phyloP scores from a whole-genome alignment of 2,888 invertebrate species.

The Heliconius ismenius region DNA sequence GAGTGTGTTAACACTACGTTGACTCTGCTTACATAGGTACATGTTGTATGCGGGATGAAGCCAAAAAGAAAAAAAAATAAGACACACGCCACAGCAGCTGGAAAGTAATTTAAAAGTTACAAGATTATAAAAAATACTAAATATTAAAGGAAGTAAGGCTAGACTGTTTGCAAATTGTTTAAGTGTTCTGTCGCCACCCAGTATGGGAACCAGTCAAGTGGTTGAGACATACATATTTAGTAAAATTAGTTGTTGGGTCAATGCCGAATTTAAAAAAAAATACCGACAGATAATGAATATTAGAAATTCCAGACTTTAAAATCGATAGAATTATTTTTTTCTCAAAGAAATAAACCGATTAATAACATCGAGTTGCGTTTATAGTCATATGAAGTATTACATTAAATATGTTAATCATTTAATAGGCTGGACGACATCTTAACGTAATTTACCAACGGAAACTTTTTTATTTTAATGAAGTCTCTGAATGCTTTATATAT shows the following conservation, averaged over 20 bases:
- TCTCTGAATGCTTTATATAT: neutral
- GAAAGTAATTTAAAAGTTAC: conserved; percentile 49
- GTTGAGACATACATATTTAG: conserved; percentile 63
- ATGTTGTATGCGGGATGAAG: neutral
- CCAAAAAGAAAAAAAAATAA: conserved; percentile 29
- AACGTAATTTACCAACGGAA: too few species aligned
- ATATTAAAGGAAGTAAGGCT: conserved; percentile 68
- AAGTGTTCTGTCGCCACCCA: conserved; percentile 80
- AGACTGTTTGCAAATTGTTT: conserved; percentile 77
- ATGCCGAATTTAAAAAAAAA: conserved; percentile 9
- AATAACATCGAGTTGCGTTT: too few species aligned
- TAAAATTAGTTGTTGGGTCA: conserved; percentile 34
- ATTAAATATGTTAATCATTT: too few species aligned
- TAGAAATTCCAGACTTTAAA: neutral
- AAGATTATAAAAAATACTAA: conserved; percentile 46
- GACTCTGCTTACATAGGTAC: neutral
- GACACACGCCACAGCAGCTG: conserved; percentile 73
- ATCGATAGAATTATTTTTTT: neutral
- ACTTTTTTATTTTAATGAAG: too few species aligned
- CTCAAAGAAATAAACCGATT: too few species aligned
- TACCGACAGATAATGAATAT: neutral
- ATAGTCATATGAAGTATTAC: too few species aligned
- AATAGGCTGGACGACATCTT: too few species aligned
- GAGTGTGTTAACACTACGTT: neutral
- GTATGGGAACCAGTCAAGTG: conserved; percentile 73